Evolutionary conservation across 1,140 invertebrate genomes (phyloP).

Genomic region (Eufriesea mexicana): DNA sequence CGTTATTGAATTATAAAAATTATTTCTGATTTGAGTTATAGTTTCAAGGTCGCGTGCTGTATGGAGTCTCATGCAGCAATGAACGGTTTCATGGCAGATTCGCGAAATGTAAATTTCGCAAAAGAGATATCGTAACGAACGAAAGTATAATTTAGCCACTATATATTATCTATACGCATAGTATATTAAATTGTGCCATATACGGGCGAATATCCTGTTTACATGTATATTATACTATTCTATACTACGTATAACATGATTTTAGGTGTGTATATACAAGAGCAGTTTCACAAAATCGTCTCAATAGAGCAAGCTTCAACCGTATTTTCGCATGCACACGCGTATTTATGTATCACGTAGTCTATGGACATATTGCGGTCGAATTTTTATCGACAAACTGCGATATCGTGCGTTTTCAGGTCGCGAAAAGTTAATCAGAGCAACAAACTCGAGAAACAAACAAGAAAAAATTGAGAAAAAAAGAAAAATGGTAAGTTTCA

Average conservation of each 20-base stretch:
- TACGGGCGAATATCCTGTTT: not conserved
- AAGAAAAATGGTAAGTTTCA: not conserved
- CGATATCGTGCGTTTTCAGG: not conserved
- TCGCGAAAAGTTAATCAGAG: not conserved
- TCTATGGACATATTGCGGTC: not conserved
- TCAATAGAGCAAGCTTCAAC: not conserved
- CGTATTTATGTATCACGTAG: not conserved
- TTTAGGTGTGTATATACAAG: not conserved
- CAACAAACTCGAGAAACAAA: not conserved
- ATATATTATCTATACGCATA: not conserved
- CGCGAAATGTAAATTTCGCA: not conserved
- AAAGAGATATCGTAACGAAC: not conserved
- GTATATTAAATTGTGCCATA: not conserved
- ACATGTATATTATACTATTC: not conserved
- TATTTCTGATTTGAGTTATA: not conserved
- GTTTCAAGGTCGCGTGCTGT: constrained; percentile 4
- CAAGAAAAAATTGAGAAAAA: not conserved
- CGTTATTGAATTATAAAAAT: constrained; percentile 1
- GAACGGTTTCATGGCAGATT: not conserved
- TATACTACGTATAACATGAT: not conserved
- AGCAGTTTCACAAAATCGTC: not conserved
- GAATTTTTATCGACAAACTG: not conserved
- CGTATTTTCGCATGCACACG: not conserved
- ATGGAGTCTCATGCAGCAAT: constrained; percentile 28
- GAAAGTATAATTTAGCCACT: not conserved